These are phyloP conservation scores for Emesis furor DNA, from an alignment of 2,888 invertebrate genomes.

Conservation along the genomic window DNA sequence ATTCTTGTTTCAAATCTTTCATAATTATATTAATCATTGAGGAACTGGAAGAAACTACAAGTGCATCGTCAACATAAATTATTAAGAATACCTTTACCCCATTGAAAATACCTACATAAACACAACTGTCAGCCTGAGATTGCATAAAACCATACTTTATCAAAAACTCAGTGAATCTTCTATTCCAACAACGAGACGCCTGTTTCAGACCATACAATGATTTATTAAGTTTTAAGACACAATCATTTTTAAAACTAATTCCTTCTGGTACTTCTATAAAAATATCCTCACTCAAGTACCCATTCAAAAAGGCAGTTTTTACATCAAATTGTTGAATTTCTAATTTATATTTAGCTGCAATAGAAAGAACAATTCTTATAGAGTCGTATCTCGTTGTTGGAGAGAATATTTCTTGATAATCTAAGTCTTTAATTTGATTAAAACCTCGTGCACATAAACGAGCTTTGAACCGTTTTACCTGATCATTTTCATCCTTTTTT, in stretches of 20 bases:
- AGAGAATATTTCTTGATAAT: conserved; percentile 67
- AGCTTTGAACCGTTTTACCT: conserved; percentile 50
- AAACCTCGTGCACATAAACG: conserved; percentile 68
- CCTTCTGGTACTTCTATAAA: conserved; percentile 72
- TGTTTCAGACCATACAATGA: conserved; percentile 75
- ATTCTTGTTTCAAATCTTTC: conserved; percentile 59
- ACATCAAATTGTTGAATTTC: conserved; percentile 71
- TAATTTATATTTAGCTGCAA: conserved; percentile 53
- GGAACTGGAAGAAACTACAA: conserved; percentile 64
- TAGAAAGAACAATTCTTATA: conserved; percentile 61
- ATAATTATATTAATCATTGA: conserved; percentile 49
- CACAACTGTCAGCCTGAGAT: conserved; percentile 70
- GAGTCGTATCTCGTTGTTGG: conserved; percentile 66
- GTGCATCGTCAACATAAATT: conserved; percentile 76
- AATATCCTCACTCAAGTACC: conserved; percentile 64
- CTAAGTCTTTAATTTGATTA: conserved; percentile 61
- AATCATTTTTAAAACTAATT: not conserved
- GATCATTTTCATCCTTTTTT: conserved; percentile 60
- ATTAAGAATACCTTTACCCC: conserved; percentile 68
- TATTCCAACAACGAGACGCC: conserved; percentile 73
- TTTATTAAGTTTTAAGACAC: conserved; percentile 68
- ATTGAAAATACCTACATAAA: conserved; percentile 70
- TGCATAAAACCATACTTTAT: conserved; percentile 68
- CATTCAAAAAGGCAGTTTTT: conserved; percentile 74
- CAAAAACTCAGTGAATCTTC: conserved; percentile 66